A percentile compares a stretch with the other conserved stretches of the same genome.
These are phyloP conservation scores for Pionites leucogaster DNA, from an alignment of 2,113 vertebrate genomes.

Conservation along the genomic window DNA sequence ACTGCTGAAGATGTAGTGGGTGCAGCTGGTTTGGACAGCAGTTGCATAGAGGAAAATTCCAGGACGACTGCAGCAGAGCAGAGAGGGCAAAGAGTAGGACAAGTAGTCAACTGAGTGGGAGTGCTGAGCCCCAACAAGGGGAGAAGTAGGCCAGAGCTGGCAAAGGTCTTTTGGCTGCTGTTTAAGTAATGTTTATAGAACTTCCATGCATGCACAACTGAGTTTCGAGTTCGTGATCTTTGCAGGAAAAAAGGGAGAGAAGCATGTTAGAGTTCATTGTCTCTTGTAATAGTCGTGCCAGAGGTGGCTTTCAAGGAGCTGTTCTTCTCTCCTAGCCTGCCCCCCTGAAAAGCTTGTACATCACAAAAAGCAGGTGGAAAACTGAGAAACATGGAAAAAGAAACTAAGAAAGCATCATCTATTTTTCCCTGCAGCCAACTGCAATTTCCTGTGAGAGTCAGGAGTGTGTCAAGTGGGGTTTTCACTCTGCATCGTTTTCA, in stretches of 20 bases:
- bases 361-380: background rate
- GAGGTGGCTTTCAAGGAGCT: slow-evolving; percentile 38
- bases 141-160: slow-evolving; percentile 45
- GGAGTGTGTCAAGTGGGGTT: slow-evolving; percentile 15
- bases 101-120: slow-evolving; percentile 80
- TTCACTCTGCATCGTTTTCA: slow-evolving; percentile 28
- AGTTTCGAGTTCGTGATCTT: slow-evolving; percentile 53
- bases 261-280: slow-evolving; percentile 55
- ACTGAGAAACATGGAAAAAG: background rate
- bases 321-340: background rate
- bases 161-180: slow-evolving; percentile 48
- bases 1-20: slow-evolving; percentile 99
- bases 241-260: slow-evolving; percentile 29
- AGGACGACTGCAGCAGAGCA: slow-evolving; percentile 88
- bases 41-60: slow-evolving; percentile 89
- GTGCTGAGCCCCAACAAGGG: slow-evolving; percentile 33
- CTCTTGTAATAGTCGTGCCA: slow-evolving; percentile 13
- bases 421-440: background rate
- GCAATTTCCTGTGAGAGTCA: slow-evolving; percentile 30
- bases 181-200: slow-evolving; percentile 67
- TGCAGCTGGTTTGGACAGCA: slow-evolving; percentile 99
- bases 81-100: slow-evolving; percentile 98
- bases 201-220: slow-evolving; percentile 53
- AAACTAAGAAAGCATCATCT: background rate
- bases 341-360: background rate